Conservation (phyloP, 2,888 invertebrate species). For the Trachelus tabidus region DNA sequence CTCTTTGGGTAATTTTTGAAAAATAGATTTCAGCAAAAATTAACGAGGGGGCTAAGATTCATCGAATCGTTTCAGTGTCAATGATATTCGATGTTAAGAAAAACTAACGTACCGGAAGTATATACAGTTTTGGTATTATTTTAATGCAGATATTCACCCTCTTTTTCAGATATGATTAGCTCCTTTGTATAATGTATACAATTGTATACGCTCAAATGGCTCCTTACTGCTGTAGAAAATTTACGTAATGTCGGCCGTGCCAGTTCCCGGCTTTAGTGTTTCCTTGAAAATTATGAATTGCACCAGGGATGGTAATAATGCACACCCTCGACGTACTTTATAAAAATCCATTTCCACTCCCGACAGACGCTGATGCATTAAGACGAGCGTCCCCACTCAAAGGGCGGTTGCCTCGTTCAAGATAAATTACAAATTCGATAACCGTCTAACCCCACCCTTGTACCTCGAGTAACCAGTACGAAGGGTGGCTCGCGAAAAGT, state of each 20-base stretch:
- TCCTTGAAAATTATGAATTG: constrained; percentile 18
- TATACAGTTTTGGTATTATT: neutral
- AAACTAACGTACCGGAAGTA: neutral
- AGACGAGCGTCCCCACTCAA: constrained; percentile 29
- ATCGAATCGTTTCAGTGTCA: neutral
- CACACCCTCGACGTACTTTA: constrained; percentile 27
- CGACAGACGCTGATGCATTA: constrained; percentile 27
- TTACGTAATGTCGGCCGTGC: neutral
- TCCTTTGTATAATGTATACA: neutral
- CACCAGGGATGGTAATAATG: constrained; percentile 24
- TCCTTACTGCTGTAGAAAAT: neutral
- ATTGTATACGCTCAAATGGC: neutral
- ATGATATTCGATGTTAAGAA: neutral
- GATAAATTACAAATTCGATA: constrained; percentile 48
- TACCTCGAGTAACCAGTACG: neutral
- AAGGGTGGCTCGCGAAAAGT: constrained; percentile 37
- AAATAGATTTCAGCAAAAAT: neutral
- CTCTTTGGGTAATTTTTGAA: neutral
- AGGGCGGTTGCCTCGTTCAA: constrained; percentile 13
- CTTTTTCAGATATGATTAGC: neutral
- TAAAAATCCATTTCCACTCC: constrained; percentile 38
- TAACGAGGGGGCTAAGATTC: neutral
- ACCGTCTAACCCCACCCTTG: constrained; percentile 23
- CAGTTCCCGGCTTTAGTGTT: constrained; percentile 3
- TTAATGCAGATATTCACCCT: neutral